Evolutionary conservation across 1,140 invertebrate species (phyloP).

Genomic region (Orchesella cincta): DNA sequence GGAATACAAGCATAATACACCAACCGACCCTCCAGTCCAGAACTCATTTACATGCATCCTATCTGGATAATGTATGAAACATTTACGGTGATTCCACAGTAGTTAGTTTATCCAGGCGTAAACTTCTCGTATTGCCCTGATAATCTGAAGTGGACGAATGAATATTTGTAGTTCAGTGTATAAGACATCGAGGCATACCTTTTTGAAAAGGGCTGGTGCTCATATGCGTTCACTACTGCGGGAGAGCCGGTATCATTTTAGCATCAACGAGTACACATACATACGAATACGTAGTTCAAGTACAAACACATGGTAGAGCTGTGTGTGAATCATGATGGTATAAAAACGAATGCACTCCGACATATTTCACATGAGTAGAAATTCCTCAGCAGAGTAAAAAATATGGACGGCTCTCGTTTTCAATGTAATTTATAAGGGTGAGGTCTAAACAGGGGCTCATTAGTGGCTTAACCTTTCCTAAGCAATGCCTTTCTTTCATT

Average conservation of each 20-base stretch:
- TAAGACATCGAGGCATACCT: too few relatives aligned
- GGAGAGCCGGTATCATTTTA: not conserved
- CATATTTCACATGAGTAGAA: not conserved
- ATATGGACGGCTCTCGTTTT: constrained; percentile 3
- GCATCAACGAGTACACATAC: not conserved
- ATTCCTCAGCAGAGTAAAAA: not conserved
- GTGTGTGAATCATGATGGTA: too few relatives aligned
- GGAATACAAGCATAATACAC: not conserved
- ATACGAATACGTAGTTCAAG: too few relatives aligned
- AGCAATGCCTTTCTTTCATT: not conserved
- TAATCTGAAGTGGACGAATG: too few relatives aligned
- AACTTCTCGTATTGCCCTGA: too few relatives aligned
- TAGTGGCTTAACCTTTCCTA: constrained; percentile 19
- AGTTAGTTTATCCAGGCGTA: too few relatives aligned
- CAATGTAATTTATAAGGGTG: not conserved
- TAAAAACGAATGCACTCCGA: not conserved
- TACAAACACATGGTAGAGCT: too few relatives aligned
- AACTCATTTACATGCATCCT: not conserved
- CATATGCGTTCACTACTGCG: not conserved
- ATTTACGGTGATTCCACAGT: too few relatives aligned
- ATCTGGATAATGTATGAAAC: not conserved
- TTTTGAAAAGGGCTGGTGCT: too few relatives aligned
- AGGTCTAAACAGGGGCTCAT: not conserved
- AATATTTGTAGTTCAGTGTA: too few relatives aligned
- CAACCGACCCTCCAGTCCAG: not conserved